Percentiles rank a stretch among this genome's conserved stretches.
phyloP scores from a whole-genome alignment of 92 coral and sea anemone species.

The Desmophyllum pertusum region DNA sequence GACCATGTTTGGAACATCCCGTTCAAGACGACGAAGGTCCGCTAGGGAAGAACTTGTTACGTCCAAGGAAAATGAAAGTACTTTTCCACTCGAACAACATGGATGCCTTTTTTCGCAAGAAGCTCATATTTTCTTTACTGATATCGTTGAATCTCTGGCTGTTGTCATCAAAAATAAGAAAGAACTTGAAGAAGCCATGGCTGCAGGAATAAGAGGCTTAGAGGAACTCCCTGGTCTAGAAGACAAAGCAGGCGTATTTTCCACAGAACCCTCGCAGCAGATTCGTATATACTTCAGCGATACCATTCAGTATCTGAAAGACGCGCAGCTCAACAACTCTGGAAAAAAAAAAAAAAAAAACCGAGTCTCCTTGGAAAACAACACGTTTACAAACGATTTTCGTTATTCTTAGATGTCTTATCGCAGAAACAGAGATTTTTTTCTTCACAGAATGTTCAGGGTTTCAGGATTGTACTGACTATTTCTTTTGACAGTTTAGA shows the following conservation, averaged over 20 bases:
- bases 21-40: constrained; percentile 23
- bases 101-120: constrained; percentile 39
- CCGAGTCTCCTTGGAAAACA: constrained; percentile 45
- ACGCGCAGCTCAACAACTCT: not conserved
- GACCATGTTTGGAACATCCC: constrained; percentile 27
- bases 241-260: not conserved
- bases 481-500: constrained; percentile 32
- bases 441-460: constrained; percentile 54
- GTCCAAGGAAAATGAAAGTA: not conserved
- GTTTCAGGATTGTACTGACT: constrained; percentile 45
- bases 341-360: too few species aligned
- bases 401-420: constrained; percentile 32
- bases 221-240: not conserved
- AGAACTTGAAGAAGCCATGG: not conserved
- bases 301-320: constrained; percentile 6
- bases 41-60: not conserved
- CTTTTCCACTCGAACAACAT: not conserved
- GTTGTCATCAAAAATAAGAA: constrained; percentile 8
- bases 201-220: not conserved
- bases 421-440: constrained; percentile 13
- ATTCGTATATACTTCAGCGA: not conserved
- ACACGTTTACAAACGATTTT: not conserved
- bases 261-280: not conserved
- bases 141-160: constrained; percentile 35
- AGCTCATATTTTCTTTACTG: constrained; percentile 40